Conservation (phyloP, 2,113 vertebrate genomes). For the Oophaga pumilio region DNA sequence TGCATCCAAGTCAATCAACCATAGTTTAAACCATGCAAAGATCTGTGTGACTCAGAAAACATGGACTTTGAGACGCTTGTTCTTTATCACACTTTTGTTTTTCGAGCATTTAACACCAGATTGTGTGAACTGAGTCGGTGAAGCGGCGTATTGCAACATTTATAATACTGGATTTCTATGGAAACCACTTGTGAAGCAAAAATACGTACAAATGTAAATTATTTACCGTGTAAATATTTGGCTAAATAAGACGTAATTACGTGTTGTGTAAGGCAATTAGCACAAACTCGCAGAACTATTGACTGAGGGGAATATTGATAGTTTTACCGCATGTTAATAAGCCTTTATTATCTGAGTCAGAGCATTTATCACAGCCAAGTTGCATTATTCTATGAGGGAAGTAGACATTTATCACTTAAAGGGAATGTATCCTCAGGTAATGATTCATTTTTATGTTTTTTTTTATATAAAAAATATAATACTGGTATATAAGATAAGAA, state of each 20-base stretch:
- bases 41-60: not conserved
- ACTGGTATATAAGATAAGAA: too few species aligned
- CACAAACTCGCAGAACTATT: not conserved
- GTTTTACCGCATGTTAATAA: not conserved
- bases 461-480: too few species aligned
- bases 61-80: not conserved
- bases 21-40: not conserved
- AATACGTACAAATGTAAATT: not conserved
- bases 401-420: not conserved
- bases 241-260: not conserved
- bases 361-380: not conserved
- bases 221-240: not conserved
- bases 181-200: not conserved
- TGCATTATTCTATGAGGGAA: not conserved
- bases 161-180: not conserved
- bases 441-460: too few species aligned
- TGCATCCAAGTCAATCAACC: not conserved
- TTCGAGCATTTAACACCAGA: not conserved
- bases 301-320: slow-evolving; percentile 5
- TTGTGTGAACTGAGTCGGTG: not conserved
- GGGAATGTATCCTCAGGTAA: too few species aligned
- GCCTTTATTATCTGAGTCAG: not conserved
- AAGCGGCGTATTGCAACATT: not conserved
- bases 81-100: not conserved
- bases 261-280: slow-evolving; percentile 5